Base-by-base conservation (phyloP, 2,113 vertebrate genomes). In the Lasiurus cinereus region DNA sequence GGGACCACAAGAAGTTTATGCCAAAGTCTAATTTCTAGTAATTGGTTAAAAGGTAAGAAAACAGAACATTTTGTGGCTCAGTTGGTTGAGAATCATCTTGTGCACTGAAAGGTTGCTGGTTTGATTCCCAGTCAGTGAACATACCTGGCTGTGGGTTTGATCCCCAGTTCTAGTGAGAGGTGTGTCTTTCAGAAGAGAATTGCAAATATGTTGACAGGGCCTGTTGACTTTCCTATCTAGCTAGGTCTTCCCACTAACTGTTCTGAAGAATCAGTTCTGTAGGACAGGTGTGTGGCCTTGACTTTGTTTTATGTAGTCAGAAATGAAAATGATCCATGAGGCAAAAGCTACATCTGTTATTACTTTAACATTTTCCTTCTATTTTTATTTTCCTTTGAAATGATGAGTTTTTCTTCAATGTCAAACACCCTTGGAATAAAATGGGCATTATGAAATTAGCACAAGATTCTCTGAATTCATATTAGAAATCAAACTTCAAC, bases 401-500 rank as follows among this genome's bases (percentile, higher is more conserved):
- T 83, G 80, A 76, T 36, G 19, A 74, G 16, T 33, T 52, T 77
- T 48, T 88, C 62, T 90, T 86, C 46, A n/a, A 59, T 8, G 11
- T 85, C 77, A 94, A 56, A 36, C 21, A 77, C 21, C 48, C 62
- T 92, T 13, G 19, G 52, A 52, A 90, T 80, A 76, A 74, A 88
- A 94, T 13, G 18, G 88, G 69, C 29, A 19, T 50, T 46, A 31
- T 54, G 83, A 90, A 90, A 96, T 94, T 33, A 89, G 85, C 21
- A 18, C 13, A 91, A 64, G 84, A 83, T 16, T 96, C 31, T 64
- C 36, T 50, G 62, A 14, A 72, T 93, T 94, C 83, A 59, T 69
- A 78, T 93, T 86, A 95, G 96, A 94, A 91, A 91, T 66, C 22
- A 92, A 92, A 87, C 93, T 93, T 95, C 90, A 70, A 85, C 24